phyloP scores from a whole-genome alignment of 2,888 invertebrate species.

The Xestia c-nigrum region DNA sequence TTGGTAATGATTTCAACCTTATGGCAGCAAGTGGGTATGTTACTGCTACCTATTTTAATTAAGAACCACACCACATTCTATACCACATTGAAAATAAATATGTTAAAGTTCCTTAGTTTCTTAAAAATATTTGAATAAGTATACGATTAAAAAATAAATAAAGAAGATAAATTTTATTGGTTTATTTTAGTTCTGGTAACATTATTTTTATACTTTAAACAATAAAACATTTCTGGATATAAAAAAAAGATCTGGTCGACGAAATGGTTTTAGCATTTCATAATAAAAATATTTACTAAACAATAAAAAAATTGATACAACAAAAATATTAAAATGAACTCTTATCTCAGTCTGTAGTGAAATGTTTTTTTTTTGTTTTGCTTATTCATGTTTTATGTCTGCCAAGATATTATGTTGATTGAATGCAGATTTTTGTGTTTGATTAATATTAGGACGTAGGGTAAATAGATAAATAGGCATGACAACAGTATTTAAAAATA shows the following conservation, averaged over 20 bases:
- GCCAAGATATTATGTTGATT: too few relatives aligned
- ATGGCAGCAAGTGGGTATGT: not conserved
- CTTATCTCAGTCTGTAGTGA: not conserved
- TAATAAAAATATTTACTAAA: not conserved
- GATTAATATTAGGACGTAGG: not conserved
- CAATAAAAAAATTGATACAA: not conserved
- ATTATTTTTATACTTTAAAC: not conserved
- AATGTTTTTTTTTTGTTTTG: not conserved
- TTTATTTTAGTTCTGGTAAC: not conserved
- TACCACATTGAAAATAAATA: not conserved
- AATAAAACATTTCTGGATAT: not conserved
- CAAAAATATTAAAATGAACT: not conserved
- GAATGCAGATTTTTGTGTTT: not conserved
- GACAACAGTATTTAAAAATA: too few relatives aligned
- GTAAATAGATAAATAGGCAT: too few relatives aligned
- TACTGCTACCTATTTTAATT: not conserved
- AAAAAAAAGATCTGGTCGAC: not conserved
- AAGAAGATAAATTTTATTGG: not conserved
- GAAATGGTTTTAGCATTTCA: not conserved
- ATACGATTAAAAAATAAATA: not conserved
- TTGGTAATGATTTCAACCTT: not conserved
- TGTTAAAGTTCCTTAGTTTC: not conserved
- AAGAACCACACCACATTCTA: not conserved
- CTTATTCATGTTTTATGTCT: not conserved
- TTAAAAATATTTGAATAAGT: not conserved